Conservation (phyloP, 1,140 invertebrate species). For the Scaptomyza montana region DNA sequence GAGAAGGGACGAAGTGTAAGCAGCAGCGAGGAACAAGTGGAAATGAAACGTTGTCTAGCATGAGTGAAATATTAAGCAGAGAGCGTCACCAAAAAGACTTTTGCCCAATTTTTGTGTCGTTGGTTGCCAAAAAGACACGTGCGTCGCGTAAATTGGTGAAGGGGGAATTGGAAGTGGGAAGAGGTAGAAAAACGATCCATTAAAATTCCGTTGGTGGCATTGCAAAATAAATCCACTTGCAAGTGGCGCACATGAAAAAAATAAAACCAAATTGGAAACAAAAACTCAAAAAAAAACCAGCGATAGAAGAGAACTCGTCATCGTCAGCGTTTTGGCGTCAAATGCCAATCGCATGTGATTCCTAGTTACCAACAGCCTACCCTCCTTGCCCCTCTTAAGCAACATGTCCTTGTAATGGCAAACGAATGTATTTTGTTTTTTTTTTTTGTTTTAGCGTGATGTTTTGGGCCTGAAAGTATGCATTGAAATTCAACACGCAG, state of each 20-base stretch:
- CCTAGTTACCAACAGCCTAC: conserved; percentile 44
- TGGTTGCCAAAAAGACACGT: conserved; percentile 59
- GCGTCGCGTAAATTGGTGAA: conserved; percentile 23
- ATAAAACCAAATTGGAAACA: conserved; percentile 26
- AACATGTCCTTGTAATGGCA: conserved; percentile 56
- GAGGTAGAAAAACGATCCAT: conserved; percentile 45
- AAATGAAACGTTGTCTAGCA: conserved; percentile 46
- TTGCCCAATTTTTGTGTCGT: conserved; percentile 56
- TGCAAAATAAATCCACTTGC: conserved; percentile 82
- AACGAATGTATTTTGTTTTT: conserved; percentile 77
- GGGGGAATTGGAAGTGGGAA: not conserved
- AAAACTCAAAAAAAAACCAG: conserved; percentile 28
- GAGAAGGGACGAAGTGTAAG: conserved; percentile 10
- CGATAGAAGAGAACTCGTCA: conserved; percentile 62
- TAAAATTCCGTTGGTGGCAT: conserved; percentile 77
- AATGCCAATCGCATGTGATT: conserved; percentile 80
- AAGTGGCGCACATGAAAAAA: conserved; percentile 58
- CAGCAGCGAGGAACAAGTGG: conserved; percentile 2
- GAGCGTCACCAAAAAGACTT: conserved; percentile 24
- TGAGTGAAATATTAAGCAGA: conserved; percentile 78
- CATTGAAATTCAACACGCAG: conserved; percentile 80
- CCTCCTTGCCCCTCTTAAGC: not conserved
- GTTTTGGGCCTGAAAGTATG: conserved; percentile 68
- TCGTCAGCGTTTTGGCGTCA: conserved; percentile 76
- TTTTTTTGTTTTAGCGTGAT: conserved; percentile 37